A percentile compares a stretch with the other conserved stretches of the same genome.
Conservation (phyloP, 2,113 vertebrate genomes). For the Centropus unirufus region DNA sequence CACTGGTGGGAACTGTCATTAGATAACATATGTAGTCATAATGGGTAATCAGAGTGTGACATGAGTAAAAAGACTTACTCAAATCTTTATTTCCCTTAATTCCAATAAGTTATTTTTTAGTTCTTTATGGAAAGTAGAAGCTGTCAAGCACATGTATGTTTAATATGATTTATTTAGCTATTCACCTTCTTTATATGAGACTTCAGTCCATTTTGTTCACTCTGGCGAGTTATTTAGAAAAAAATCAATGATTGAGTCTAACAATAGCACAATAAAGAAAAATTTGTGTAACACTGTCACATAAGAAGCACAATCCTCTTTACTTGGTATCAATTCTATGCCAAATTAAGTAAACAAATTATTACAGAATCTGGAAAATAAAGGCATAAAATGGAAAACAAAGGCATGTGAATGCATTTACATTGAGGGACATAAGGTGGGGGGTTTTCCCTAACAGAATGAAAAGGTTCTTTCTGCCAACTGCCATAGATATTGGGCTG, state of each 20-base stretch:
- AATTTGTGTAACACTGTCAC: neutral
- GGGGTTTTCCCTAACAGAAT: rapidly evolving
- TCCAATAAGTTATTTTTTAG: neutral
- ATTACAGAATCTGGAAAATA: neutral
- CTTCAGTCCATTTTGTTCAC: neutral
- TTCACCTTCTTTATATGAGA: neutral
- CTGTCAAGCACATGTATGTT: neutral
- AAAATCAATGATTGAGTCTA: neutral
- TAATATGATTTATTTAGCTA: neutral
- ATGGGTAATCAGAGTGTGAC: neutral
- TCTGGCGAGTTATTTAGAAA: neutral
- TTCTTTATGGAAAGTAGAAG: neutral
- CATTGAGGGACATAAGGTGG: neutral
- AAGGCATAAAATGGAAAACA: neutral
- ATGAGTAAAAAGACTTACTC: neutral
- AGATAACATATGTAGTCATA: neutral
- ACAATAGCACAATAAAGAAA: neutral
- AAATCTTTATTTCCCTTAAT: neutral
- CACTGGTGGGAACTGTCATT: neutral
- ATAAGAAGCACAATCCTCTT: neutral
- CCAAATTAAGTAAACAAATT: neutral
- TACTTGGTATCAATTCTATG: neutral
- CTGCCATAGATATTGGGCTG: neutral
- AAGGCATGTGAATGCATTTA: neutral
- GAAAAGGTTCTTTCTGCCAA: neutral